These are phyloP conservation scores for Linnaemya vulpina DNA, from an alignment of 2,888 invertebrate species.

Conservation along the genomic window DNA sequence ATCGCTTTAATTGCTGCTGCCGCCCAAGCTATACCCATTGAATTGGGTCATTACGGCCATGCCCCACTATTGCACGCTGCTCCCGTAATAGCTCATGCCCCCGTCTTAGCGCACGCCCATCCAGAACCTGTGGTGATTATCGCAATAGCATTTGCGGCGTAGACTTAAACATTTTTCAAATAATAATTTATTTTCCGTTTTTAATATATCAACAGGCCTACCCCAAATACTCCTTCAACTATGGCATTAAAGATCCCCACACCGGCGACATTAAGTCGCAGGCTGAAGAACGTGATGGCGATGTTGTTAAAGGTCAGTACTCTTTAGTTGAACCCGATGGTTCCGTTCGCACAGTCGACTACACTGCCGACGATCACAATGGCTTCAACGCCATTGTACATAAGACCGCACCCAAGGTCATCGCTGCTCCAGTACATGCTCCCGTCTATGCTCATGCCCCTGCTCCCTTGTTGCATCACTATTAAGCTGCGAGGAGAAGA, in stretches of 20 bases:
- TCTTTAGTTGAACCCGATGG: conserved; percentile 84
- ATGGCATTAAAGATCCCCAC: conserved; percentile 88
- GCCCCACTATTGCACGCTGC: conserved; percentile 77
- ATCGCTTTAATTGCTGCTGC: conserved; percentile 80
- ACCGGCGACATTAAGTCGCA: conserved; percentile 90
- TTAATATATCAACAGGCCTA: conserved; percentile 84
- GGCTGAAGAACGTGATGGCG: conserved; percentile 88
- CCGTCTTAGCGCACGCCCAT: conserved; percentile 77
- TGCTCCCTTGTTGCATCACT: conserved; percentile 82
- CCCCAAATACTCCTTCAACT: conserved; percentile 88
- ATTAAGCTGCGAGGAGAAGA: conserved; percentile 76
- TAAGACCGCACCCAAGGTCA: conserved; percentile 85
- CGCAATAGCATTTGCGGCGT: not conserved
- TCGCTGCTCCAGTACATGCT: conserved; percentile 77
- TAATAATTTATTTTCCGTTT: not conserved
- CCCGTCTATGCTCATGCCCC: conserved; percentile 80
- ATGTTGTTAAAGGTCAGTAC: conserved; percentile 88
- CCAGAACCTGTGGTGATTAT: conserved; percentile 64
- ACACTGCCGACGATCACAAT: conserved; percentile 88
- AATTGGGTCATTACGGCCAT: conserved; percentile 81
- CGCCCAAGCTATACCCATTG: conserved; percentile 81
- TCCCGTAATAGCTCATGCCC: conserved; percentile 75
- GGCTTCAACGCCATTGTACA: conserved; percentile 89
- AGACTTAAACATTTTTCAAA: not conserved
- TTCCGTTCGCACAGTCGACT: conserved; percentile 85